These are phyloP conservation scores for Cyanoliseus patagonus DNA, from an alignment of 2,113 vertebrate species.

Conservation along the genomic window DNA sequence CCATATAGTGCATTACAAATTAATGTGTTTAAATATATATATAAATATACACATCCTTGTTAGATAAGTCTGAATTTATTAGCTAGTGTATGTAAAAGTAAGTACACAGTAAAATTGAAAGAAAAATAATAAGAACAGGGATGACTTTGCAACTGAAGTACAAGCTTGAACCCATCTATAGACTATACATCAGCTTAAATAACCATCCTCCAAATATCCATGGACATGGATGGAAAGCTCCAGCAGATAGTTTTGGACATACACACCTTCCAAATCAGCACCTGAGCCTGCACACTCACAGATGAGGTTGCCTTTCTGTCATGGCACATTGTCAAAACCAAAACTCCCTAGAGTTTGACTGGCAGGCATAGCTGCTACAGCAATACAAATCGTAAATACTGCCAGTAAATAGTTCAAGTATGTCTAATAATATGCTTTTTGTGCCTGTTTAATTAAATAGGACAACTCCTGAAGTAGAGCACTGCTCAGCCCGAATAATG, in stretches of 20 bases:
- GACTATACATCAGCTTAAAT: background rate
- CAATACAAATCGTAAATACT: background rate
- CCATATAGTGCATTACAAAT: background rate
- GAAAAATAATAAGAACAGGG: background rate
- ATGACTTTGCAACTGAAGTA: background rate
- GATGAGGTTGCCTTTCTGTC: background rate
- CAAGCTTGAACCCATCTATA: background rate
- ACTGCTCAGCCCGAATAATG: background rate
- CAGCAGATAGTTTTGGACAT: background rate
- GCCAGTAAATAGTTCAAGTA: background rate
- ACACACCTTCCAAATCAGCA: background rate
- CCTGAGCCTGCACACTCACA: background rate
- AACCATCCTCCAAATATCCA: background rate
- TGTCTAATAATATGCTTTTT: background rate
- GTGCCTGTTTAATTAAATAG: background rate
- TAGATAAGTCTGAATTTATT: background rate
- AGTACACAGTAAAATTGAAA: background rate
- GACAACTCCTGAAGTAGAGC: background rate
- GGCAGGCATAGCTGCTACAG: background rate
- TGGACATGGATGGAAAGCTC: background rate
- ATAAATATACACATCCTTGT: background rate
- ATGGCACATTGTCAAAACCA: background rate
- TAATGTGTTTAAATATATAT: background rate
- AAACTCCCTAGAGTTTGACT: background rate
- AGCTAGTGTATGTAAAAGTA: background rate